Evolutionary conservation across 1,140 invertebrate species (phyloP).

Genomic region (Cryptotermes secundus): DNA sequence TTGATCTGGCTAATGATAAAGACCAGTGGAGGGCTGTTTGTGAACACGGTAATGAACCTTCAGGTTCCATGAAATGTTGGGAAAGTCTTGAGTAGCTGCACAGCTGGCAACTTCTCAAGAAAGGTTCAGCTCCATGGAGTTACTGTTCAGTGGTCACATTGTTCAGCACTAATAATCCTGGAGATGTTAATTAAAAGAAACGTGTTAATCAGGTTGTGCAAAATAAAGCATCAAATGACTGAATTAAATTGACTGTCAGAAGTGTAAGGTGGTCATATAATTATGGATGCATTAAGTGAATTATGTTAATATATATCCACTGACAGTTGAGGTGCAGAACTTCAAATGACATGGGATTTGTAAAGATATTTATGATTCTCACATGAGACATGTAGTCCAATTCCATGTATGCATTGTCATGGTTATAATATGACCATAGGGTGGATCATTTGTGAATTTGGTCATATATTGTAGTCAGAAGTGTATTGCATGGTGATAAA

Average conservation of each 20-base stretch:
- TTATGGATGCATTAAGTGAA: not conserved
- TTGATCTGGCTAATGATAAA: too few species aligned
- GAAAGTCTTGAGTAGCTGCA: too few species aligned
- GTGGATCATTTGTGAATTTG: not conserved
- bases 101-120: too few species aligned
- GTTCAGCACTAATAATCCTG: not conserved
- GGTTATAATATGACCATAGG: not conserved
- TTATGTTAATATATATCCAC: not conserved
- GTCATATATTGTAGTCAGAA: not conserved
- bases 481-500: not conserved
- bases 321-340: not conserved
- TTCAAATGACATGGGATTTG: not conserved
- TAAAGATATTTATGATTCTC: constrained; percentile 26
- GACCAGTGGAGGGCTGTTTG: too few species aligned
- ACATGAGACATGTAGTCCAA: not conserved
- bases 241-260: not conserved
- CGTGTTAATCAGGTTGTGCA: not conserved
- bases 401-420: not conserved
- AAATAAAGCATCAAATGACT: not conserved
- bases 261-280: not conserved
- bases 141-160: not conserved
- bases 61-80: too few species aligned
- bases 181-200: not conserved
- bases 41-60: too few species aligned
- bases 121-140: too few species aligned